phyloP scores from a whole-genome alignment of 2,113 vertebrate genomes.

The Chaetops frenatus region DNA sequence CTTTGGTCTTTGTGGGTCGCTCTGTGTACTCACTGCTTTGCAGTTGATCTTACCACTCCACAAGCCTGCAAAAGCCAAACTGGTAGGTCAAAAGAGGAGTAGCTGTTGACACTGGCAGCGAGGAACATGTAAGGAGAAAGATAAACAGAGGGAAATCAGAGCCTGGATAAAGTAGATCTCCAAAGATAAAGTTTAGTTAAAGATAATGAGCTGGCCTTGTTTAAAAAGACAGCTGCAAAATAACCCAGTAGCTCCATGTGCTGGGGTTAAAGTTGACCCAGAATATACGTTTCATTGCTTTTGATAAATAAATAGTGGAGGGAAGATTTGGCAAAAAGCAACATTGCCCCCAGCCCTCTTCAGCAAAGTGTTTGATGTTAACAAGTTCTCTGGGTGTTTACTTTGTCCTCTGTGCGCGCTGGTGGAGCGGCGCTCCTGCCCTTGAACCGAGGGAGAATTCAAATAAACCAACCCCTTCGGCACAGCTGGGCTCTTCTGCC shows the following conservation, averaged over 20 bases:
- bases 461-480: slow-evolving; percentile 67
- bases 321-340: slow-evolving; percentile 61
- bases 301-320: slow-evolving; percentile 73
- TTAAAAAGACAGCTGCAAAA: slow-evolving; percentile 54
- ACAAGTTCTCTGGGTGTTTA: slow-evolving; percentile 69
- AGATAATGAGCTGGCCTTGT: slow-evolving; percentile 52
- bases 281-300: slow-evolving; percentile 59
- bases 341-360: slow-evolving; percentile 36
- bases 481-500: slow-evolving; percentile 13
- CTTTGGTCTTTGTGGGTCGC: background rate
- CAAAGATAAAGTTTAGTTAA: slow-evolving; percentile 48
- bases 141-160: slow-evolving; percentile 49
- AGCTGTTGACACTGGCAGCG: slow-evolving; percentile 56
- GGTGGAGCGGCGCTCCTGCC: slow-evolving; percentile 23
- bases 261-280: slow-evolving; percentile 64
- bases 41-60: background rate
- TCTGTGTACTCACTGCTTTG: background rate
- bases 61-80: slow-evolving; percentile 2
- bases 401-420: slow-evolving; percentile 44
- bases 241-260: slow-evolving; percentile 40
- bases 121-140: slow-evolving; percentile 38
- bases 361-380: slow-evolving; percentile 68
- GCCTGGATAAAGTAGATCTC: slow-evolving; percentile 23
- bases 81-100: slow-evolving; percentile 51
- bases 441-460: slow-evolving; percentile 61